phyloP scores from a whole-genome alignment of 2,113 vertebrate genomes.

The Pampusana beccarii region DNA sequence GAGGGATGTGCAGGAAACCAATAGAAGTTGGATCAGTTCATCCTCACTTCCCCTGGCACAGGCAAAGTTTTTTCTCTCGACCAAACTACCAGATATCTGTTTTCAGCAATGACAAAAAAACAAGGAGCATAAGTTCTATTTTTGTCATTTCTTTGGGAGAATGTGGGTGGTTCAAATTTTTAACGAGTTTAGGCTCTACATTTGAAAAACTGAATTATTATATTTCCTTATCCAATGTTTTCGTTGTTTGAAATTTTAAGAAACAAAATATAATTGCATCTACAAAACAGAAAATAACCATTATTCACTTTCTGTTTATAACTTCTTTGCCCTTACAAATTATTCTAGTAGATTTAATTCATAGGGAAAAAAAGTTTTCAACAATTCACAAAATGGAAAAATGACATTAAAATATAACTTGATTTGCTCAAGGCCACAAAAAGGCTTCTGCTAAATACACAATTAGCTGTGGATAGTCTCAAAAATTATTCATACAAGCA shows the following conservation, averaged over 20 bases:
- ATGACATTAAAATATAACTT: not conserved
- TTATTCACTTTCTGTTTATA: not conserved
- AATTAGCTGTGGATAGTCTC: not conserved
- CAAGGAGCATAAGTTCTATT: not conserved
- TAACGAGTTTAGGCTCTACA: not conserved
- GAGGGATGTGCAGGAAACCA: not conserved
- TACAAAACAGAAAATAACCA: not conserved
- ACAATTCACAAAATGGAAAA: not conserved
- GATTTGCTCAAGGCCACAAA: not conserved
- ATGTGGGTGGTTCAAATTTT: not conserved
- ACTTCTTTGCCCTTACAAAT: not conserved
- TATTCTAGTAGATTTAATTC: not conserved
- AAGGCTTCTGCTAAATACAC: not conserved
- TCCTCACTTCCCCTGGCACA: not conserved
- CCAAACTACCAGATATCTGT: not conserved
- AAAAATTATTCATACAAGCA: not conserved
- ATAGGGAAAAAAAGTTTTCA: not conserved
- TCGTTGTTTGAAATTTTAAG: not conserved
- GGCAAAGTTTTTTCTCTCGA: not conserved
- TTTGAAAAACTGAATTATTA: not conserved
- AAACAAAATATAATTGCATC: not conserved
- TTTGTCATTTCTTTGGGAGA: not conserved
- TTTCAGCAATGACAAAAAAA: not conserved
- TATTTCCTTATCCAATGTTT: not conserved
- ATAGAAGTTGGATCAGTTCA: not conserved